Evolutionary conservation across 2,888 invertebrate genomes (phyloP), one percentile per base, ranked within the genome.

Genomic region (Ceriagrion tenellum): DNA sequence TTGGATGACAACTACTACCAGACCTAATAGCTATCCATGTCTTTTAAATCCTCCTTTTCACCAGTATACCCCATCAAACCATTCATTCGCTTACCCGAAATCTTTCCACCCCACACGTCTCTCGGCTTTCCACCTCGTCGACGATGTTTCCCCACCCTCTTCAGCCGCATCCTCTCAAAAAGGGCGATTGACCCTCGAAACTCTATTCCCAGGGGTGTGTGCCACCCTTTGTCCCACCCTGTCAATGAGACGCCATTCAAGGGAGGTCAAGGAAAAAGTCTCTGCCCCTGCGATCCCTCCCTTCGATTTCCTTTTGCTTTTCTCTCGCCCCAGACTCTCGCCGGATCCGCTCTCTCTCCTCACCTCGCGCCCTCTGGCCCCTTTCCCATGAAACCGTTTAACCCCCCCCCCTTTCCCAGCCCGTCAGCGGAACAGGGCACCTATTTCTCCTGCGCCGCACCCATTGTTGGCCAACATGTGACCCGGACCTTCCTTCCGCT

Each of bases 301-400:
- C 56, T 35, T 59, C 40, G 30, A 20, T 35, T 93, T 69, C 93
- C 55, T 74, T 74, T 35, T 47, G 47, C 91, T 8, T 63, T n/a
- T 40, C 35, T 30, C 56, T 35, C 13, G 35, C 35, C 23, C 63
- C 63, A 13, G 35, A 59, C 59, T 20, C 40, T 30, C 63, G 35
- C 81, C 63, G 16, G 63, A 35, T 59, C 59, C 35, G n/a, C 40
- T 59, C 56, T 59, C 91, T 16, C 56, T 47, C n/a, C 20, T 2
- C 55, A 89, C 47, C n/a, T 55, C 30, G n/a, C 63, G 12, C 63
- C 59, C 55, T 35, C 63, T 35, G 35, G 12, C 26, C 89, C n/a
- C 30, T 30, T 26, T 91, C 63, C 35, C 59, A n/a, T 63, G 91
- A 40, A 59, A 91, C 91, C 91, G 91, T 91, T 91, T 91, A 59